Conservation (phyloP, 2,113 vertebrate genomes). For the Myrmophylax atrothorax region DNA sequence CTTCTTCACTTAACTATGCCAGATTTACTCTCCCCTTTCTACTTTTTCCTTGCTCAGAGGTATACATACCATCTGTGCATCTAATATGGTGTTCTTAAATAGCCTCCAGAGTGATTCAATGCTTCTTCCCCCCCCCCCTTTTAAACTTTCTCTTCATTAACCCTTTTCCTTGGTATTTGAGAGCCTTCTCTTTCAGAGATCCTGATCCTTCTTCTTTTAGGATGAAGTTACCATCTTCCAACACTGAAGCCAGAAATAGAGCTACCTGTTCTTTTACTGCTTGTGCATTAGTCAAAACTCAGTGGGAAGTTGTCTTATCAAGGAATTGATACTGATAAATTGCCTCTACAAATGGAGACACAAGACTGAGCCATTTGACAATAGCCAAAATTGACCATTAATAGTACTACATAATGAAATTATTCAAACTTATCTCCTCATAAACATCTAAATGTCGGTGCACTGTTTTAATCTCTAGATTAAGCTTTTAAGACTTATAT, state of each 20-base stretch:
- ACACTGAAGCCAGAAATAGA: neutral
- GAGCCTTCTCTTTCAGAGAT: neutral
- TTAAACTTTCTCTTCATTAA: constrained; percentile 38
- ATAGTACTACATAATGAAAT: neutral
- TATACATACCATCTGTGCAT: constrained; percentile 78
- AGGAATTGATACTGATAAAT: neutral
- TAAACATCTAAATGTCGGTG: neutral
- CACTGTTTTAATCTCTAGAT: neutral
- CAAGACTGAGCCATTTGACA: neutral
- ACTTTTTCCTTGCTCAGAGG: constrained; percentile 70
- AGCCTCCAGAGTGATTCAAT: constrained; percentile 53
- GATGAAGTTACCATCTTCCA: neutral
- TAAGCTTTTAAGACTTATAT: neutral
- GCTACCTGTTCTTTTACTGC: neutral
- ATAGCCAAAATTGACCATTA: neutral
- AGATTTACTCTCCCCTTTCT: constrained; percentile 77
- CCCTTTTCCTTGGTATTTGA: constrained; percentile 34
- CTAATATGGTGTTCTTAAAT: constrained; percentile 65
- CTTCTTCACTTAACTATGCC: constrained; percentile 75
- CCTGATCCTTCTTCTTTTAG: neutral
- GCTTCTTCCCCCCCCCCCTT: neutral
- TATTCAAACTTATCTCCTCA: neutral
- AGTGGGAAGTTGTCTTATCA: neutral
- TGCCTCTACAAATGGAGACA: neutral
- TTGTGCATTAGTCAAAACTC: neutral